A percentile compares a stretch with the other conserved stretches of the same genome.
Evolutionary conservation across 2,113 vertebrate species (phyloP).

Genomic region (Callionymus lyra): DNA sequence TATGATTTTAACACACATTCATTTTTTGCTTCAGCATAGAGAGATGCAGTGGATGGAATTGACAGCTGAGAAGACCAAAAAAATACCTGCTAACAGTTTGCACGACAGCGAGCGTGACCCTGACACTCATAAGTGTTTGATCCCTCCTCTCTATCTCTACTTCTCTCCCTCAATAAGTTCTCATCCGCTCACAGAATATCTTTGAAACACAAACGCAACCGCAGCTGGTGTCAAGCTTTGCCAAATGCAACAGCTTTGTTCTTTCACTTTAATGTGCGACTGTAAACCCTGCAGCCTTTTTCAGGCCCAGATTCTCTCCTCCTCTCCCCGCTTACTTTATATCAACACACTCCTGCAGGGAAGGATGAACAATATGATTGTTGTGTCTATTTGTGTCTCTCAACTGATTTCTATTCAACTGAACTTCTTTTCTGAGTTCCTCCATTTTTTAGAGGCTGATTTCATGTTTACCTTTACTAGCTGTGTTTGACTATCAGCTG

Average conservation of each 20-base stretch:
- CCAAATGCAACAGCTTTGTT: slow-evolving; percentile 56
- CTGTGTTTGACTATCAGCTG: slow-evolving; percentile 43
- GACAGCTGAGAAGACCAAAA: no score
- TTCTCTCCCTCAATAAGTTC: no score
- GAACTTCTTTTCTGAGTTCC: slow-evolving; percentile 30
- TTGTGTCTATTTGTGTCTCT: slow-evolving; percentile 56
- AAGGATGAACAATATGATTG: slow-evolving; percentile 62
- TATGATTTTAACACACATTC: no score
- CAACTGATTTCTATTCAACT: slow-evolving; percentile 22
- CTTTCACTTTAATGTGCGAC: slow-evolving; percentile 33
- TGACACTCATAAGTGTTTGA: no score
- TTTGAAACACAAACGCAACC: background rate
- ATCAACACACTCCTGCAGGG: slow-evolving; percentile 48
- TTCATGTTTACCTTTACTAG: slow-evolving; percentile 55
- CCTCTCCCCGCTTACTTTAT: slow-evolving; percentile 11
- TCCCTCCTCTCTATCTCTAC: no score
- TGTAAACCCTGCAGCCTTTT: slow-evolving; percentile 21
- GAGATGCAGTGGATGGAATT: no score
- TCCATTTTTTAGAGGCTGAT: slow-evolving; percentile 19
- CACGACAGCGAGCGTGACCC: no score
- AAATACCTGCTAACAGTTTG: no score
- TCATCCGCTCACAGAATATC: background rate
- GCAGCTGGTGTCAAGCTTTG: slow-evolving; percentile 34
- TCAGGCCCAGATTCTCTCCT: slow-evolving; percentile 6
- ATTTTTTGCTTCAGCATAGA: no score